Conservation (phyloP, 2,888 invertebrate species). For the Nomada hirtipes region DNA sequence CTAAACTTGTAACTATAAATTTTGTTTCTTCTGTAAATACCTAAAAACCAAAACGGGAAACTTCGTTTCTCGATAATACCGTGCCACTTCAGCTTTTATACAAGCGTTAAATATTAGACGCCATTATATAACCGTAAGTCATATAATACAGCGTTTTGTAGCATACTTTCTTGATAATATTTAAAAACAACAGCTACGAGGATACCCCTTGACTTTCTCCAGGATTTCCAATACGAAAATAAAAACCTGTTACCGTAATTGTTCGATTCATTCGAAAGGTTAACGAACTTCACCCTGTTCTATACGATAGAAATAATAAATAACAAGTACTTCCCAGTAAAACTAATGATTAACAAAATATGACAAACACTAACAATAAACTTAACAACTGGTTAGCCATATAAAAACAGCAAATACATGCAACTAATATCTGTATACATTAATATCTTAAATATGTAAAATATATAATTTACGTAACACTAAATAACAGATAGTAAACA, state of each 20-base stretch:
- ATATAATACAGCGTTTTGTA: conserved; percentile 15
- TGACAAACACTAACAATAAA: conserved; percentile 19
- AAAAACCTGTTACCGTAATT: conserved; percentile 1
- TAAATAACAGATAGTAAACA: conserved; percentile 14
- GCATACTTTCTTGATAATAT: conserved; percentile 9
- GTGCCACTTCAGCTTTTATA: conserved; percentile 38
- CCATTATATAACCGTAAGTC: conserved; percentile 25
- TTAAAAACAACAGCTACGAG: not conserved
- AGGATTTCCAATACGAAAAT: not conserved
- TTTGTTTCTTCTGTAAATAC: conserved; percentile 50
- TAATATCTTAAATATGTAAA: conserved; percentile 26
- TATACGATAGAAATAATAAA: conserved; percentile 16
- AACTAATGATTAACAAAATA: conserved; percentile 25
- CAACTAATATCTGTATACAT: conserved; percentile 1
- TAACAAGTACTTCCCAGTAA: conserved; percentile 12
- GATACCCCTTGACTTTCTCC: not conserved
- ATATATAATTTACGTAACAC: conserved; percentile 4
- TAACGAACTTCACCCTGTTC: conserved; percentile 7
- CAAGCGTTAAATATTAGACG: conserved; percentile 20
- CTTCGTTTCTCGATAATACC: conserved; percentile 31
- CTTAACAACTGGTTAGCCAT: conserved; percentile 17
- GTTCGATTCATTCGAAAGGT: conserved; percentile 16
- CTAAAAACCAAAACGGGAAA: not conserved
- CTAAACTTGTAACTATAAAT: conserved; percentile 30
- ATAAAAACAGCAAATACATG: conserved; percentile 37